phyloP scores from a whole-genome alignment of 2,888 invertebrate species.

The Siphonodentalium dalli region DNA sequence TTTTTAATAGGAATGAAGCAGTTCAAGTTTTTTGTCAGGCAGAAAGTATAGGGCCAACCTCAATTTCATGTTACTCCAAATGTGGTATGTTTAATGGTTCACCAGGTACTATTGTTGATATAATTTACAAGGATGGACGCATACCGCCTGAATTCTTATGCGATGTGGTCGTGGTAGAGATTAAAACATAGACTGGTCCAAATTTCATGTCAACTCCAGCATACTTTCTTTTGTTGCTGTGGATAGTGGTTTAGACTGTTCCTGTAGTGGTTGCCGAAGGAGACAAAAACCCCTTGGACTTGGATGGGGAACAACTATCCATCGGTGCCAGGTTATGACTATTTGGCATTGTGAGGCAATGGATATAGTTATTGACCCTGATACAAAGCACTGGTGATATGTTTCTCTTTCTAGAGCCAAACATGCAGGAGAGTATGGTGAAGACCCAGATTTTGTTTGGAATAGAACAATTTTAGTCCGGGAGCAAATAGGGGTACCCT shows the following conservation, averaged over 20 bases:
- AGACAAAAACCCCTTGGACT: constrained; percentile 29
- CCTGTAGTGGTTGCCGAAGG: constrained; percentile 17
- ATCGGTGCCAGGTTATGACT: constrained; percentile 29
- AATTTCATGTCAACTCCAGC: constrained; percentile 16
- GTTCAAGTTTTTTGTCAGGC: constrained; percentile 25
- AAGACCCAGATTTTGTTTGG: constrained; percentile 31
- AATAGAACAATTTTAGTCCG: no score
- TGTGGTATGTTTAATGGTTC: constrained; percentile 33
- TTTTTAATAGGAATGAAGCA: constrained; percentile 17
- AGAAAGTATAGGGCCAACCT: constrained; percentile 28
- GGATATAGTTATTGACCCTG: constrained; percentile 20
- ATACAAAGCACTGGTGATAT: constrained; percentile 24
- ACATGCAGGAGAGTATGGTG: constrained; percentile 13
- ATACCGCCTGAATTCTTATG: constrained; percentile 19
- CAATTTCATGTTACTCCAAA: constrained; percentile 22
- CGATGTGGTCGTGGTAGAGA: constrained; percentile 32
- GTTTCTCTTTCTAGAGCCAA: constrained; percentile 31
- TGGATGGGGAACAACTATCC: constrained; percentile 28
- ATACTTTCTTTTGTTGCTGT: constrained; percentile 27
- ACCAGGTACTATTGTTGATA: constrained; percentile 24
- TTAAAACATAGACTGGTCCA: constrained; percentile 25
- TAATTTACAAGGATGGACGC: constrained; percentile 23
- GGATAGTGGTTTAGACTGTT: constrained; percentile 24
- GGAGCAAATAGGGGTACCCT: no score
- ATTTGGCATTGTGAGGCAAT: constrained; percentile 19